phyloP scores from a whole-genome alignment of 2,888 invertebrate species.

The Scaeva pyrastri region DNA sequence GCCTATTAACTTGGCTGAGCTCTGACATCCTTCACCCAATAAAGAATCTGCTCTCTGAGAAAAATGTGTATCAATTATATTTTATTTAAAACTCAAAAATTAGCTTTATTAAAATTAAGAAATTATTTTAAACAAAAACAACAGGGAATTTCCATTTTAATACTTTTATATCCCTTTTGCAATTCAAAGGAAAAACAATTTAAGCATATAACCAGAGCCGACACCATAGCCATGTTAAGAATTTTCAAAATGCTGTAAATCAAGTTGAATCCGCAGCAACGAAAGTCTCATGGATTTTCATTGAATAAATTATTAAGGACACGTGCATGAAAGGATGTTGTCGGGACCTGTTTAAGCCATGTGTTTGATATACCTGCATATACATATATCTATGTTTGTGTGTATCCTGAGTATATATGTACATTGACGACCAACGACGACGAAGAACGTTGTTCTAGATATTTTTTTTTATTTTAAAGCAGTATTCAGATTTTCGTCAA shows the following conservation, averaged over 20 bases:
- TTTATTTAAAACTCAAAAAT: no score
- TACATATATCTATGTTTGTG: no score
- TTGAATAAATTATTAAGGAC: conserved; percentile 73
- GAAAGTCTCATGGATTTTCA: conserved; percentile 68
- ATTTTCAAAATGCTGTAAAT: conserved; percentile 26
- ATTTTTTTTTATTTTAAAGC: neutral
- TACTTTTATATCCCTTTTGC: no score
- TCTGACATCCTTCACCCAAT: no score
- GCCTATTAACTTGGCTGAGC: no score
- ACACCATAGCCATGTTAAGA: conserved; percentile 16
- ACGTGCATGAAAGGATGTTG: conserved; percentile 63
- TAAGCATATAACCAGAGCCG: neutral
- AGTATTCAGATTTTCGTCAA: conserved; percentile 56
- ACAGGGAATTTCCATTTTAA: neutral
- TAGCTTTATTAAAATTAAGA: no score
- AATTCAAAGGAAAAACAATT: neutral
- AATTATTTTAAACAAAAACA: no score
- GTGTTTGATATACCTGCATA: conserved; percentile 20
- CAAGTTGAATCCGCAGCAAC: conserved; percentile 56
- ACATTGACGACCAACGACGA: neutral
- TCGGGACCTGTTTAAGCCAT: conserved; percentile 25
- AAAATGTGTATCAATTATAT: no score
- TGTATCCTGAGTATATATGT: no score
- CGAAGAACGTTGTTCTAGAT: neutral
- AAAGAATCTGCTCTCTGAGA: no score